Evolutionary conservation across 2,113 vertebrate species (phyloP).

Genomic region (Pseudorasbora parva): DNA sequence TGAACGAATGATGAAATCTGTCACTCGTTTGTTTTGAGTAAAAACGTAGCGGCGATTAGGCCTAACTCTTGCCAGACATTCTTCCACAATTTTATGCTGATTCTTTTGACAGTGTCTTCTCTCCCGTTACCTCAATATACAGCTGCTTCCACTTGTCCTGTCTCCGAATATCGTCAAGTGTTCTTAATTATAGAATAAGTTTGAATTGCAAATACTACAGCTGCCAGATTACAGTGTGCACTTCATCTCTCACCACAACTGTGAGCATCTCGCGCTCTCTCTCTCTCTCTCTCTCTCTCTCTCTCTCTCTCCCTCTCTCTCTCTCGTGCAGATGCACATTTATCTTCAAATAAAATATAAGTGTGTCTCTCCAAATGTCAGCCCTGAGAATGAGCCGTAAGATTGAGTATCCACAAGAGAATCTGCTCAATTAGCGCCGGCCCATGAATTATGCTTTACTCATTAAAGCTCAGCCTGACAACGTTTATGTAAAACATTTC

Average conservation of each 20-base stretch:
- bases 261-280: not conserved
- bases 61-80: not conserved
- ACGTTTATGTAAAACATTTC: constrained; percentile 40
- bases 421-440: constrained; percentile 59
- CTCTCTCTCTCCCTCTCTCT: too few relatives aligned
- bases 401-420: constrained; percentile 58
- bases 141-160: not conserved
- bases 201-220: constrained; percentile 57
- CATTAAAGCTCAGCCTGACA: constrained; percentile 62
- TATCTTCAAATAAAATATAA: constrained; percentile 60
- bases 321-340: constrained; percentile 10
- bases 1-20: constrained; percentile 42
- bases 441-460: constrained; percentile 62
- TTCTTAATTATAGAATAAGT: constrained; percentile 54
- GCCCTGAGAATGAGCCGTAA: constrained; percentile 14
- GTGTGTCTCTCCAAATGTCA: constrained; percentile 52
- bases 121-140: not conserved
- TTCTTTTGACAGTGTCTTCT: not conserved
- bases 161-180: constrained; percentile 20
- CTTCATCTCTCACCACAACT: not conserved
- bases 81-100: constrained; percentile 17
- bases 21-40: constrained; percentile 40
- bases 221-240: constrained; percentile 55
- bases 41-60: not conserved
- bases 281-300: too few relatives aligned